phyloP scores from a whole-genome alignment of 1,140 invertebrate genomes.

The Vanessa atalanta region DNA sequence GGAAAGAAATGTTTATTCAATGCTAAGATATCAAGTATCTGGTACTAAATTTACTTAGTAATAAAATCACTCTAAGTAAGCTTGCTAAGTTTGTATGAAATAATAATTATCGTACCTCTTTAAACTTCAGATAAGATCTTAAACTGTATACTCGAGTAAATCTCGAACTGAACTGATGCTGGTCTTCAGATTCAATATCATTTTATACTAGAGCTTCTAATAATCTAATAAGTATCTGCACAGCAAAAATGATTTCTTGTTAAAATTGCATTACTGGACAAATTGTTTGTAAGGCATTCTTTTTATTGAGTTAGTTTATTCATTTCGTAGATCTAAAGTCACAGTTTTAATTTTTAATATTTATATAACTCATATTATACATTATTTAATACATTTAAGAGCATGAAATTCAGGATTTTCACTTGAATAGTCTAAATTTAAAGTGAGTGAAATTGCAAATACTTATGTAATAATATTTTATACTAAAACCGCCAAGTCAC shows the following conservation, averaged over 20 bases:
- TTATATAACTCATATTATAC: neutral
- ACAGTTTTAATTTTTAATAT: neutral
- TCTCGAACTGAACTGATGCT: conserved; percentile 32
- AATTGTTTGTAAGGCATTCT: conserved; percentile 20
- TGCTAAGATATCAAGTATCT: no score
- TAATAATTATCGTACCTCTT: neutral
- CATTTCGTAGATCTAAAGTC: neutral
- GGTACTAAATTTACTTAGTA: no score
- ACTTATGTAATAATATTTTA: no score
- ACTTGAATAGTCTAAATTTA: no score
- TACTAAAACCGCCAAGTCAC: no score
- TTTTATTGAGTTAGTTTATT: conserved; percentile 4
- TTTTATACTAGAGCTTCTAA: conserved; percentile 38
- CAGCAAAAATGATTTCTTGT: conserved; percentile 20
- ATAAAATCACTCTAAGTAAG: no score
- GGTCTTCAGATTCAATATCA: neutral
- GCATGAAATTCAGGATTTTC: no score
- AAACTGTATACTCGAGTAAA: conserved; percentile 13
- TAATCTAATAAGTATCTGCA: conserved; percentile 22
- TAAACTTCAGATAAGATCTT: neutral
- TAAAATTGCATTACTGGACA: conserved; percentile 27
- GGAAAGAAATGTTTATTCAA: no score
- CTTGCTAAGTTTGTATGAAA: neutral
- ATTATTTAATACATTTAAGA: no score
- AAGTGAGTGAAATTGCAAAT: no score